Base-by-base conservation (phyloP, 2,888 invertebrate genomes). In the Eurytoma adleriae region DNA sequence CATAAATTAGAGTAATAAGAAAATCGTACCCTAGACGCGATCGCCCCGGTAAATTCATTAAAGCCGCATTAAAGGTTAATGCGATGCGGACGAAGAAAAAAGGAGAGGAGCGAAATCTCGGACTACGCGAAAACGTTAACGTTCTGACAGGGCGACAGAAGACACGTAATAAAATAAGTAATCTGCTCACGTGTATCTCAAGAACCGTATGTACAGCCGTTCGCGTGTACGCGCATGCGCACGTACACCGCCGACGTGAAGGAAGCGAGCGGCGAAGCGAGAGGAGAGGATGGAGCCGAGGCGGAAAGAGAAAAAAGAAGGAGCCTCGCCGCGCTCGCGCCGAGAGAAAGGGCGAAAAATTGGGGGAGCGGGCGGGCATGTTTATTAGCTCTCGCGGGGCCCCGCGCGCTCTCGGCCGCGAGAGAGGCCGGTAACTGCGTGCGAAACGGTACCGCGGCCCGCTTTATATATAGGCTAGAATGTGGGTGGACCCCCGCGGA, bases 401-500 rank as follows among this genome's bases (percentile, higher is more conserved):
- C 40, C 40, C 40, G 7, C 40, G 40, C 7, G 40, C 40, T 40
- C 40, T 40, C 40, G 40, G 40, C 10, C 40, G 10, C 24, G 24
- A 24, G 40, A 40, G 76, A 24, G 75, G 62, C 61, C 57, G 67
- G 64, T 76, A 80, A 71, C 76, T 68, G 82, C 72, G 66, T 80
- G 70, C 71, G 64, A 71, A 86, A 87, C 85, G 85, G 85, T 85
- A 86, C 81, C 79, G 81, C 71, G 80, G 82, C 78, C 76, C 74
- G 76, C 80, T 85, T 87, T 87, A 84, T 87, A 84, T 40, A 40
- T 40, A 40, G 86, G 86, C 85, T 87, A 87, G 85, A 87, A 86
- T 87, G 88, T 86, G 87, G 87, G 88, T 86, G 88, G 86, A 87
- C 83, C 84, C 82, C 40, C 40, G 82, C 83, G 83, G 70, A 77